Evolutionary conservation across 1,140 invertebrate genomes (phyloP).

Genomic region (Paraescarpia echinospica): DNA sequence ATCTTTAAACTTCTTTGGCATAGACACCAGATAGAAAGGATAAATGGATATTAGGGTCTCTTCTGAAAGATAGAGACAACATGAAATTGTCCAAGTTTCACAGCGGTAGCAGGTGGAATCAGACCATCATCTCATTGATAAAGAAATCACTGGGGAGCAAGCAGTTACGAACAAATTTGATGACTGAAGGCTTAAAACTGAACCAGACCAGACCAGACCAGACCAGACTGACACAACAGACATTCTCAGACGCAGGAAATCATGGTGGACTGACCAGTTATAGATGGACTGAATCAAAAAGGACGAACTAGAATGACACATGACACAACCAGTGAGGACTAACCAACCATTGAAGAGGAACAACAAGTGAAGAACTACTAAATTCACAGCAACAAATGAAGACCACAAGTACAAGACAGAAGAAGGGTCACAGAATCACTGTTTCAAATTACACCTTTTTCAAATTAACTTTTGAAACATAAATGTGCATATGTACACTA

Average conservation of each 20-base stretch:
- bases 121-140: background rate
- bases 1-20: too few species aligned
- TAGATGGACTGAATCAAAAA: background rate
- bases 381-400: background rate
- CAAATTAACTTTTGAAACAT: background rate
- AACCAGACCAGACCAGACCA: too few species aligned
- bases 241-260: too few species aligned
- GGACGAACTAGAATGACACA: background rate
- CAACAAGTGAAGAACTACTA: background rate
- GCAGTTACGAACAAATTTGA: background rate
- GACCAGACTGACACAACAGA: too few species aligned
- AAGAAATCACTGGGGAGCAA: background rate
- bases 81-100: too few species aligned
- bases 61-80: too few species aligned
- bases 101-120: too few species aligned
- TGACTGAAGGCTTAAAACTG: too few species aligned
- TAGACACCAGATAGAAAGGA: too few species aligned
- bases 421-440: background rate
- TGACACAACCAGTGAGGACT: background rate
- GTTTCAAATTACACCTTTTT: too few species aligned
- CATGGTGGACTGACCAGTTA: background rate
- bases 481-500: background rate
- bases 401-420: background rate
- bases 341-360: background rate
- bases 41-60: too few species aligned